Evolutionary conservation across 2,888 invertebrate genomes (phyloP).

Genomic region (Amorpha juglandis): DNA sequence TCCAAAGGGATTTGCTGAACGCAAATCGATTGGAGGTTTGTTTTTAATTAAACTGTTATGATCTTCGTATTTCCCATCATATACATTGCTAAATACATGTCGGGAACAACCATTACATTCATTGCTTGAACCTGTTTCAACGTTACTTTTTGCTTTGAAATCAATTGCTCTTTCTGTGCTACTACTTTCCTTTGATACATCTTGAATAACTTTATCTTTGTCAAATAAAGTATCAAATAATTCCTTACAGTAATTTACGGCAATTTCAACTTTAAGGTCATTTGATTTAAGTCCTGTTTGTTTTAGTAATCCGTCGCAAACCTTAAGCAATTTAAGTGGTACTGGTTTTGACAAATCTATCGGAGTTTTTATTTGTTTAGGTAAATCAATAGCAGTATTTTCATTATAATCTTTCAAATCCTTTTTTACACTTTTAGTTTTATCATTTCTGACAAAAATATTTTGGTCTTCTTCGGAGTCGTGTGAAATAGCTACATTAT

Average conservation of each 20-base stretch:
- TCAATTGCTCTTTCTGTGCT: no score
- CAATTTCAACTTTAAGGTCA: constrained; percentile 13
- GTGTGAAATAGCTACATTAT: not conserved
- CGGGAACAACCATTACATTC: not conserved
- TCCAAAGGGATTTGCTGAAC: not conserved
- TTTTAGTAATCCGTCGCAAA: not conserved
- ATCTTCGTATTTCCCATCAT: not conserved
- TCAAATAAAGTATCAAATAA: constrained; percentile 1
- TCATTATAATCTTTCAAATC: not conserved
- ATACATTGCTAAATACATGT: not conserved
- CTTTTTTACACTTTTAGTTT: constrained; percentile 12
- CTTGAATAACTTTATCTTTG: not conserved
- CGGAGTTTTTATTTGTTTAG: not conserved
- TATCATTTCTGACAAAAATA: not conserved
- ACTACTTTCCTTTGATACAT: not conserved
- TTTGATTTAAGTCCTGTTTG: not conserved
- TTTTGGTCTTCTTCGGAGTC: not conserved
- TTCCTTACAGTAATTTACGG: constrained; percentile 6
- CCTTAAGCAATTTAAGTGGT: not conserved
- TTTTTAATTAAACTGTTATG: not conserved
- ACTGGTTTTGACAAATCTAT: not conserved
- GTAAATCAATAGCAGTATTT: not conserved
- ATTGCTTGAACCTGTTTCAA: not conserved
- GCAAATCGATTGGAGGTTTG: not conserved
- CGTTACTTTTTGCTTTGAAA: not conserved